Conservation (phyloP, 1,140 invertebrate species). For the Hyposmocoma kahamanoa region DNA sequence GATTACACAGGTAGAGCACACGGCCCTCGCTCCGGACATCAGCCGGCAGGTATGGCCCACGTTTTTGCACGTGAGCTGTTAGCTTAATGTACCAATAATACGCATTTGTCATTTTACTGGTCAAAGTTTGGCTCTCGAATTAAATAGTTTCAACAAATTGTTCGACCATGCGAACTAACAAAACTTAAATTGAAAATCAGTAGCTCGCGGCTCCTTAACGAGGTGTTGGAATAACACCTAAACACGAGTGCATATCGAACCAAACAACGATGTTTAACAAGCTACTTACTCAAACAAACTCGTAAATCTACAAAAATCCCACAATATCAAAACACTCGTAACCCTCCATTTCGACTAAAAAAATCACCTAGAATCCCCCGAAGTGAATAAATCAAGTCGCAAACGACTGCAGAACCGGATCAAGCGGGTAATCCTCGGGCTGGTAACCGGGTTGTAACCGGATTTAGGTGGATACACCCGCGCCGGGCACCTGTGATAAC, state of each 20-base stretch:
- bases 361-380: slow-evolving; percentile 13
- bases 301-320: slow-evolving; percentile 1
- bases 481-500: slow-evolving; percentile 57
- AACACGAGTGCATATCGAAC: too few relatives aligned
- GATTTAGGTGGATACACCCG: slow-evolving; percentile 49
- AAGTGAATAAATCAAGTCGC: slow-evolving; percentile 62
- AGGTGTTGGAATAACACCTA: too few relatives aligned
- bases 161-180: too few relatives aligned
- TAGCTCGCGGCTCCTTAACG: too few relatives aligned
- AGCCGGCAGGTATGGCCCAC: neutral
- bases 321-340: slow-evolving; percentile 14
- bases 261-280: neutral
- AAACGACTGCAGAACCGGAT: slow-evolving; percentile 57
- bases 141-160: too few relatives aligned
- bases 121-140: too few relatives aligned
- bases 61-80: slow-evolving; percentile 4
- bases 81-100: slow-evolving; percentile 20
- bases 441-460: slow-evolving; percentile 58
- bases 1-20: neutral
- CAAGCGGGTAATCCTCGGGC: slow-evolving; percentile 52
- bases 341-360: slow-evolving; percentile 3
- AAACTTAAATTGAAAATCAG: too few relatives aligned
- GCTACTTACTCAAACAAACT: neutral
- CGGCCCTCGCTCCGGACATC: neutral
- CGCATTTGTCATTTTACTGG: slow-evolving; percentile 11